Evolutionary conservation across 2,797 vertebrate species (phyloP), one percentile per base, ranked within the genome.

Genomic region (Sebastes matsubarae): DNA sequence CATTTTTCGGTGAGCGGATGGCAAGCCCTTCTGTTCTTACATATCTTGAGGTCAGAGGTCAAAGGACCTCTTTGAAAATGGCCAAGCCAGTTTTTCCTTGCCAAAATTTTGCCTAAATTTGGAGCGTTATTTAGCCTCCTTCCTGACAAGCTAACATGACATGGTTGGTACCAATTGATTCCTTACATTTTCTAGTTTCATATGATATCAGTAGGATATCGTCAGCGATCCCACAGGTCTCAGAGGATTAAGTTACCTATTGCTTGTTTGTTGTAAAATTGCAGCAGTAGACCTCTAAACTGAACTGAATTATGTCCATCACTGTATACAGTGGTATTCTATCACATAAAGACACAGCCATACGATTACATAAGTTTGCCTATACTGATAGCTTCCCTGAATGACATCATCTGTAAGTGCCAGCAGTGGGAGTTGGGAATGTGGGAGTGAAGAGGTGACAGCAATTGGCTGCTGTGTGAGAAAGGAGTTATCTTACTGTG

Each of bases 381-480:
- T n/a, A 2, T 10, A 55, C 38, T 16, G 36, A 70, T 11, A 60
- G 46, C 32, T 57, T 75, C n/a, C 22, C 34, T 80, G 76, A 68
- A 65, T 89, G 72, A 90, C 78, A 82, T 85, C 79, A 82, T 80
- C 38, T 74, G 30, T 66, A 59, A 82, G 73, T 60, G 46, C 22
- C 32, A 29, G 46, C 55, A 75, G 63, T 59, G 61, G 67, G 75
- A 82, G 81, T 27, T 20, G 74, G 67, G 64, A 73, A 81, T 84
- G 84, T 59, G 10, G 79, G 75, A 85, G 84, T 8, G n/a, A 68
- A 74, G 83, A 80, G 74, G 82, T 84, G 84, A 89, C 81, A 71
- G 84, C 58, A 68, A 27, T 70, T 63, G 77, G 71, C 80, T 79
- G 87, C 81, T 87, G 87, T 69, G 70, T 67, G 82, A 85, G 83